A percentile compares a stretch with the other conserved stretches of the same genome.
Evolutionary conservation across 2,797 vertebrate genomes (phyloP).

Genomic region (Sphenodon punctatus): DNA sequence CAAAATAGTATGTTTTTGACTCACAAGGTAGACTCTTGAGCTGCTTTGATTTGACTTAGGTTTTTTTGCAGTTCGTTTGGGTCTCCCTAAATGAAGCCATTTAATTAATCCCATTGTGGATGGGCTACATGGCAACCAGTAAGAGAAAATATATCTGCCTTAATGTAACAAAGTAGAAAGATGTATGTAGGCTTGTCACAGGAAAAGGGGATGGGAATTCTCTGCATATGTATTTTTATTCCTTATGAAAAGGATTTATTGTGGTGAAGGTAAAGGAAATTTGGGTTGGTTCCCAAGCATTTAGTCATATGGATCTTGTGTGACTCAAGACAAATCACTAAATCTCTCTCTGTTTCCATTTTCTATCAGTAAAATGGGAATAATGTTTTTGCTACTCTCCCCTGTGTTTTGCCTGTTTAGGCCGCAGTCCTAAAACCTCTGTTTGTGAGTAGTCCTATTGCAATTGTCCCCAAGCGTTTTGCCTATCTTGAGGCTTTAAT

Average conservation of each 20-base stretch:
- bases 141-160: neutral
- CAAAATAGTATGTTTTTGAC: too few species aligned
- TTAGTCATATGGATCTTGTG: fast-evolving
- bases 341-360: neutral
- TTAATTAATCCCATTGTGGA: neutral
- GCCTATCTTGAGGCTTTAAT: too few species aligned
- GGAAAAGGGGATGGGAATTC: neutral
- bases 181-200: neutral
- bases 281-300: neutral
- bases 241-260: neutral
- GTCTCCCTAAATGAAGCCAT: too few species aligned
- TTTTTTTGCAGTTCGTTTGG: too few species aligned
- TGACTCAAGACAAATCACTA: neutral
- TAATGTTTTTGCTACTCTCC: neutral
- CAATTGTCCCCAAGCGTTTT: too few species aligned
- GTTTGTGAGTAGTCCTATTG: too few species aligned
- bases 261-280: neutral
- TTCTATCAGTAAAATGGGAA: constrained; percentile 6
- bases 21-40: too few species aligned
- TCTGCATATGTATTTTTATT: constrained; percentile 5
- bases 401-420: neutral
- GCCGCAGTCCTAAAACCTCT: neutral
- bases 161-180: neutral
- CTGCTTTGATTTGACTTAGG: too few species aligned
- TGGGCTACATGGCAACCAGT: neutral